These are phyloP conservation scores for Scaptomyza hsui DNA, from an alignment of 1,140 invertebrate species.

Conservation along the genomic window DNA sequence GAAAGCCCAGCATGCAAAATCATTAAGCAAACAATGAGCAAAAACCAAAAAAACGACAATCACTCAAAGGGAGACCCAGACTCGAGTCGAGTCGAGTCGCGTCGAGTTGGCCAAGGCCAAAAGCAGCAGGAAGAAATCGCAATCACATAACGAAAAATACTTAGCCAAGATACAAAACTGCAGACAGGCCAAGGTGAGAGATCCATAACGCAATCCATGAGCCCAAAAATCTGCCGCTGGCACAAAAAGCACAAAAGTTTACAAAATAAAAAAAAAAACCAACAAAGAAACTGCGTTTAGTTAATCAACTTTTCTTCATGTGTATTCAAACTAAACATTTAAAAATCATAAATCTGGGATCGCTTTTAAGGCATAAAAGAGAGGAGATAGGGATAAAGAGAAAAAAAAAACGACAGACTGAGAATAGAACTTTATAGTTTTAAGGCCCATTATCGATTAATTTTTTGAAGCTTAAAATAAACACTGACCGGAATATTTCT, in stretches of 20 bases:
- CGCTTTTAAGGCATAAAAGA: too few species aligned
- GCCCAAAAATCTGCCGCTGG: slow-evolving; percentile 5
- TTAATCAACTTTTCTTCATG: slow-evolving; percentile 6
- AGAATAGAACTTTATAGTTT: too few species aligned
- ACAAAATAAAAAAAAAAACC: not conserved
- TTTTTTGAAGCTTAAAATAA: too few species aligned
- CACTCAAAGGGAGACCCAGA: slow-evolving; percentile 40
- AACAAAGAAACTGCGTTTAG: not conserved
- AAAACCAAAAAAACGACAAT: slow-evolving; percentile 40
- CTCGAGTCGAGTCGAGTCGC: not conserved
- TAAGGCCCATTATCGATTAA: too few species aligned
- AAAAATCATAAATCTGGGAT: too few species aligned
- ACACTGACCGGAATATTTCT: too few species aligned
- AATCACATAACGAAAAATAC: slow-evolving; percentile 31
- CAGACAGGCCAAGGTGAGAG: slow-evolving; percentile 43
- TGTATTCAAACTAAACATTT: too few species aligned
- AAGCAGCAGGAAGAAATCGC: slow-evolving; percentile 67
- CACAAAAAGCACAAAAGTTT: not conserved
- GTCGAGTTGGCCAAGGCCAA: slow-evolving; percentile 58
- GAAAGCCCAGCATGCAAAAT: slow-evolving; percentile 57
- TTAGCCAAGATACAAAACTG: slow-evolving; percentile 21
- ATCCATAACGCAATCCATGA: slow-evolving; percentile 34
- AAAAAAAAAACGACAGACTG: too few species aligned
- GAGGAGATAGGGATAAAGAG: too few species aligned
- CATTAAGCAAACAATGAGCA: slow-evolving; percentile 75